phyloP scores from a whole-genome alignment of 2,888 invertebrate species.

The Pterostichus madidus region DNA sequence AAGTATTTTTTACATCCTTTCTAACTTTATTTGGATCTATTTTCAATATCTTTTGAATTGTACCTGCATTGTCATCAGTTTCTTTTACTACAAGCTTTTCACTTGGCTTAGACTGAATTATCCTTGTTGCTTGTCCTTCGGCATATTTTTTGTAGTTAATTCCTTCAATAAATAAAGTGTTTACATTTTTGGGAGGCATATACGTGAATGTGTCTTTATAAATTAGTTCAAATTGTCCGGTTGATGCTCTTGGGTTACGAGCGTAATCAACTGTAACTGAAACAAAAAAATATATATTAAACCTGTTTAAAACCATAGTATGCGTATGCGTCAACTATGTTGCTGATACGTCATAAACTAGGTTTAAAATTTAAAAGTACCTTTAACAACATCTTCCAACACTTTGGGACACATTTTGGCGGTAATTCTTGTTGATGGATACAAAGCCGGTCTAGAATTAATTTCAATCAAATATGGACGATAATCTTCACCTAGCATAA shows the following conservation, averaged over 20 bases:
- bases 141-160: slow-evolving; percentile 69
- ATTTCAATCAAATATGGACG: slow-evolving; percentile 95
- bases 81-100: background rate
- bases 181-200: slow-evolving; percentile 5
- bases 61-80: too few species aligned
- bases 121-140: slow-evolving; percentile 18
- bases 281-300: slow-evolving; percentile 2
- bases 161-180: slow-evolving; percentile 68
- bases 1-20: slow-evolving; percentile 71
- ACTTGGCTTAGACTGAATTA: background rate
- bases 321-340: too few species aligned
- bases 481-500: slow-evolving; percentile 91
- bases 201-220: slow-evolving; percentile 69
- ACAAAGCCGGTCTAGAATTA: slow-evolving; percentile 92
- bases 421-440: slow-evolving; percentile 90
- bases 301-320: too few species aligned
- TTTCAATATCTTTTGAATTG: slow-evolving; percentile 49
- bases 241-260: slow-evolving; percentile 76
- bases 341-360: too few species aligned
- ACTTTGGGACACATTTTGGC: slow-evolving; percentile 89
- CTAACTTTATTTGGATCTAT: slow-evolving; percentile 70
- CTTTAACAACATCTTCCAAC: slow-evolving; percentile 92
- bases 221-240: slow-evolving; percentile 81
- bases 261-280: slow-evolving; percentile 79
- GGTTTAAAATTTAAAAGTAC: slow-evolving; percentile 75